These are phyloP conservation scores for Ibidorhyncha struthersii DNA, from an alignment of 2,113 vertebrate species.

Conservation along the genomic window DNA sequence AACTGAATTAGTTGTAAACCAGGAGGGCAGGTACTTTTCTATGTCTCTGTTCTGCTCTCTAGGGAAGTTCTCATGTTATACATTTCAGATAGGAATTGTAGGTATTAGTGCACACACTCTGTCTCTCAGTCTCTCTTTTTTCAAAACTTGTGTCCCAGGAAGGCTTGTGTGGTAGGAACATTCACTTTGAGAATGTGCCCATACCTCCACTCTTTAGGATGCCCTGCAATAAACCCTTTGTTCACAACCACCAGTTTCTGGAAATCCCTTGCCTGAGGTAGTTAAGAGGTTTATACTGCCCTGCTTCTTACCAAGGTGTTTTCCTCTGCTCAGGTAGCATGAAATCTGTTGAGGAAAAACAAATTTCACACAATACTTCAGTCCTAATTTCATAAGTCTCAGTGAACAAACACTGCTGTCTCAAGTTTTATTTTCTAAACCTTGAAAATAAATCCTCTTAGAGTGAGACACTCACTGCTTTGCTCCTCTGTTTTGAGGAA, in stretches of 20 bases:
- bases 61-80: neutral
- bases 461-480: neutral
- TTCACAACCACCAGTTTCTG: neutral
- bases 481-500: neutral
- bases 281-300: neutral
- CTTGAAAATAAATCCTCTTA: neutral
- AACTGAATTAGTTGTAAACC: neutral
- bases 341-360: neutral
- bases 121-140: neutral
- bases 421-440: neutral
- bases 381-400: neutral
- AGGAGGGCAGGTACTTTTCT: neutral
- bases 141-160: neutral
- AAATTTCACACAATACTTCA: neutral
- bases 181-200: neutral
- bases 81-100: neutral
- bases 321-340: neutral
- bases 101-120: accelerated
- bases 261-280: neutral
- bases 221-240: neutral
- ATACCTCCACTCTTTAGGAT: neutral
- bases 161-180: neutral
- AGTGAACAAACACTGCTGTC: neutral
- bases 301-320: neutral
- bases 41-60: neutral